These are phyloP conservation scores for Squalus acanthias DNA, from an alignment of 2,797 vertebrate genomes.

Conservation along the genomic window DNA sequence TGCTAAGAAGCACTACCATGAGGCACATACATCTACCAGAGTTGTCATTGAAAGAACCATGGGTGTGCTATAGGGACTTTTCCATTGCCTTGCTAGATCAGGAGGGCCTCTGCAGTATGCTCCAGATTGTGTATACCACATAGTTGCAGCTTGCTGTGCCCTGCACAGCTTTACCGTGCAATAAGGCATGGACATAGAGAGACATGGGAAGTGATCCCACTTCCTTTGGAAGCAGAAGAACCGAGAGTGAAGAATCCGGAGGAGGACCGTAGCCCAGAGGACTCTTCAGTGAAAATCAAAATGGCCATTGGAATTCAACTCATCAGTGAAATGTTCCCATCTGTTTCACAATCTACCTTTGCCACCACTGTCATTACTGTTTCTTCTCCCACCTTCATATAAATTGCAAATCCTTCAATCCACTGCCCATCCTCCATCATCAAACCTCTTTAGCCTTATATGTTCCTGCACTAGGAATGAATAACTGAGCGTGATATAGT, in stretches of 20 bases:
- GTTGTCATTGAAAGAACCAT: neutral
- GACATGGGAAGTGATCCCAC: neutral
- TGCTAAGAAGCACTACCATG: neutral
- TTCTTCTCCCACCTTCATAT: neutral
- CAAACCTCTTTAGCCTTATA: neutral
- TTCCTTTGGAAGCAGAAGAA: neutral
- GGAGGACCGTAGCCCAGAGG: neutral
- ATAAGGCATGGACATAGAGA: neutral
- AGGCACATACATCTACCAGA: neutral
- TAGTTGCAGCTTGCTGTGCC: neutral
- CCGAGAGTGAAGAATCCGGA: neutral
- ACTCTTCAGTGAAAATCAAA: neutral
- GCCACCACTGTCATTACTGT: neutral
- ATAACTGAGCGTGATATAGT: neutral
- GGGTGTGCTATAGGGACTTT: neutral
- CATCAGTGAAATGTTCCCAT: neutral
- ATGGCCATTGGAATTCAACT: neutral
- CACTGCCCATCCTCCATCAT: neutral
- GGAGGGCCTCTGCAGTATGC: neutral
- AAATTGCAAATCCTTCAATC: neutral
- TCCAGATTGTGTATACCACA: neutral
- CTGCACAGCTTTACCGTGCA: too few species aligned
- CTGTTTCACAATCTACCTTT: neutral
- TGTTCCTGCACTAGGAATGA: neutral
- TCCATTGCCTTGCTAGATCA: neutral